Percentiles rank a stretch among this genome's conserved stretches.
Evolutionary conservation across 2,888 invertebrate species (phyloP).

Genomic region (Phorcus lineatus): DNA sequence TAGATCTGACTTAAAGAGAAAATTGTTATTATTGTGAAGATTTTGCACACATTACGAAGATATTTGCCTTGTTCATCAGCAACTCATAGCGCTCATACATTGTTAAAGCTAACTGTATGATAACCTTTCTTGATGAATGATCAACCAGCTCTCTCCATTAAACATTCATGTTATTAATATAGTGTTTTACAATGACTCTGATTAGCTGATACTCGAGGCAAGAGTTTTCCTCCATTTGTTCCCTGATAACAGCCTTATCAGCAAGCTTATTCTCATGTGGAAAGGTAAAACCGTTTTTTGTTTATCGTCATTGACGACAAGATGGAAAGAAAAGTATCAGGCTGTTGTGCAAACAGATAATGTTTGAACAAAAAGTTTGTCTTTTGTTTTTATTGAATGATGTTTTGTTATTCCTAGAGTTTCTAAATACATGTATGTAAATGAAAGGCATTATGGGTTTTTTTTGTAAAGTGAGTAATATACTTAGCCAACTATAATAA

Average conservation of each 20-base stretch:
- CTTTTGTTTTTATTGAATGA: too few relatives aligned
- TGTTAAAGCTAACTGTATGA: not conserved
- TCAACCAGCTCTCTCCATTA: not conserved
- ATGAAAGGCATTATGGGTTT: too few relatives aligned
- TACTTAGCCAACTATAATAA: too few relatives aligned
- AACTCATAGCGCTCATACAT: not conserved
- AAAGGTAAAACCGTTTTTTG: too few relatives aligned
- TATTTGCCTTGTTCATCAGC: not conserved
- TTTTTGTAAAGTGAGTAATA: too few relatives aligned
- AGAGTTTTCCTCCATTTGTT: not conserved
- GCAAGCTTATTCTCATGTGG: not conserved
- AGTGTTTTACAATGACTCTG: not conserved
- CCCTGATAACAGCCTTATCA: not conserved
- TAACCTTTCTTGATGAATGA: constrained; percentile 9
- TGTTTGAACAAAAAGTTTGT: too few relatives aligned
- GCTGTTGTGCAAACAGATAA: too few relatives aligned
- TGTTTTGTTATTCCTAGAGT: too few relatives aligned
- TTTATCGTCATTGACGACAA: too few relatives aligned
- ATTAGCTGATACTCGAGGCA: not conserved
- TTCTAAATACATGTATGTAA: too few relatives aligned
- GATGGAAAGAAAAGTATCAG: too few relatives aligned
- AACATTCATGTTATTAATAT: constrained; percentile 16
- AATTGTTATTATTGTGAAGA: not conserved
- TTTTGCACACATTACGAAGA: not conserved
- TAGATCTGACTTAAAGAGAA: not conserved